phyloP scores from a whole-genome alignment of 2,797 vertebrate species.

The Crax fasciolata region DNA sequence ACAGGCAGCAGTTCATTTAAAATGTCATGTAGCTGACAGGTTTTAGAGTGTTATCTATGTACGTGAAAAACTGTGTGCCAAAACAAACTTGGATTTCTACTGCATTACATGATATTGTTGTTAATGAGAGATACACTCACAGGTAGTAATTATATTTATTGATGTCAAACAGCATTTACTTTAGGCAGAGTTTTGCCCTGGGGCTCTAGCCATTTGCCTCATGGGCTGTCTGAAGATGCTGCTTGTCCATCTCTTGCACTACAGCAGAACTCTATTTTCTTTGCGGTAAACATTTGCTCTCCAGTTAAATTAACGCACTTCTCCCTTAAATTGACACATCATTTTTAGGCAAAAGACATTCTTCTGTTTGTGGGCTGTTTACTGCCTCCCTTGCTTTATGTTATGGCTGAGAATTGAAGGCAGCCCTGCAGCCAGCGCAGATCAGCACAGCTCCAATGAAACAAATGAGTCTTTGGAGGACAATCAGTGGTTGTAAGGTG shows the following conservation, averaged over 20 bases:
- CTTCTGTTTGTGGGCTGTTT: constrained; percentile 14
- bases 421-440: neutral
- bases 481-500: constrained; percentile 33
- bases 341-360: neutral
- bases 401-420: neutral
- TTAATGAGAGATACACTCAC: neutral
- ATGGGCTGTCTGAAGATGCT: neutral
- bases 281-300: neutral
- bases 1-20: neutral
- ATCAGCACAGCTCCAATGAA: neutral
- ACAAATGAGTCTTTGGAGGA: constrained; percentile 49
- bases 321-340: neutral
- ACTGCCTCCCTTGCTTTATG: neutral
- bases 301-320: constrained; percentile 5
- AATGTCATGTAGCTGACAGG: neutral
- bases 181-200: neutral
- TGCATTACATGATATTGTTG: neutral
- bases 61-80: neutral
- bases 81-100: neutral
- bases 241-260: neutral
- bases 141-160: neutral
- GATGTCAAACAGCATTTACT: neutral
- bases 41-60: neutral
- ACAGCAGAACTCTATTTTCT: neutral
- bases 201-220: neutral